Base-by-base conservation (phyloP, 2,888 invertebrate species). In the Flexamia atlantica region DNA sequence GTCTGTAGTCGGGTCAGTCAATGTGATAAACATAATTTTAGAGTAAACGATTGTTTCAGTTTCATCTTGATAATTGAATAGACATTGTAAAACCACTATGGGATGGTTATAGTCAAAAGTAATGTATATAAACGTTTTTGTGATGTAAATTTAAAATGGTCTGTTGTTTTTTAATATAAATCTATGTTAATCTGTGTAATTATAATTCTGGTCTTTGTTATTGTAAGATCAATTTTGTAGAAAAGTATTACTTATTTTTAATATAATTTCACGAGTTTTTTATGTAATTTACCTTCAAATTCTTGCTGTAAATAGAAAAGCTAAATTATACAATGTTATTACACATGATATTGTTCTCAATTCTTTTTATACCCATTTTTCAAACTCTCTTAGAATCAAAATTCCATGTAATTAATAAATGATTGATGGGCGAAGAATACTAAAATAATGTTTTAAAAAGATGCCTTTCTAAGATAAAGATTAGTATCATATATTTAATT, bases 321-420 rank as follows among this genome's bases (percentile, higher is more conserved):
- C 82, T 83, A 83, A 83, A 83, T 83, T 83, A 83, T 83, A 83
- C 74, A 83, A 83, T 83, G 82, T 83, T 83, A 83, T 57, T 83
- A 83, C 74, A 74, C 82, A 83, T 32, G 30, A 36, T 57, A 36
- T 23, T 30, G 23, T 28, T 12, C 50, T 32, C 1, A 72, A 14
- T 81, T 57, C 83, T 83, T 20, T 17, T n/a, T 32, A 64, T 42
- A n/a, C n/a, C n/a, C n/a, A n/a, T n/a, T n/a, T n/a, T n/a, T n/a
- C n/a, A n/a, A n/a, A n/a, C n/a, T n/a, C n/a, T n/a, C n/a, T n/a
- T n/a, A n/a, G n/a, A n/a, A n/a, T n/a, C n/a, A n/a, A n/a, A n/a
- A n/a, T n/a, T n/a, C n/a, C n/a, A n/a, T n/a, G n/a, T n/a, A n/a
- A n/a, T n/a, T n/a, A n/a, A n/a, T n/a, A n/a, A n/a, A n/a, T n/a